Evolutionary conservation across 2,888 invertebrate species (phyloP).

Genomic region (Rhagium mordax): DNA sequence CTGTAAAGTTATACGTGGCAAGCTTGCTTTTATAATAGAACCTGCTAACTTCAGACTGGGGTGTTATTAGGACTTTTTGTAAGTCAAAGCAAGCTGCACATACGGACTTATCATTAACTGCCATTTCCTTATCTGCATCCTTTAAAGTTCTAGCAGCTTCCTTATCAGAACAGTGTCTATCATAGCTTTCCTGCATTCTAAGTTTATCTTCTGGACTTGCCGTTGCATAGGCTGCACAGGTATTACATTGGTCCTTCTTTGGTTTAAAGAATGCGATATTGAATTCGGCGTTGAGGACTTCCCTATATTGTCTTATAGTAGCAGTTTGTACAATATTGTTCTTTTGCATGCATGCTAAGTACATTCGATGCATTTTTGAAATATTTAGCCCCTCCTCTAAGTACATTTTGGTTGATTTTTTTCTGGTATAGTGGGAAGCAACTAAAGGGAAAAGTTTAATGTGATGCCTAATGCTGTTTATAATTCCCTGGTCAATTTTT

Average conservation of each 20-base stretch:
- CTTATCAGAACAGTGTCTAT: conserved; percentile 9
- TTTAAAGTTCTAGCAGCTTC: conserved; percentile 25
- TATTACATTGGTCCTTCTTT: conserved; percentile 12
- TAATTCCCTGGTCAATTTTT: conserved; percentile 10
- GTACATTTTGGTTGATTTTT: too few relatives aligned
- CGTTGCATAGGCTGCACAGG: neutral
- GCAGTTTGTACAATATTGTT: neutral
- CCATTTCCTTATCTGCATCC: conserved; percentile 23
- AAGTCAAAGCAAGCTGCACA: conserved; percentile 36
- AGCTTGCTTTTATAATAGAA: conserved; percentile 38
- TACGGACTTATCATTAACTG: conserved; percentile 22
- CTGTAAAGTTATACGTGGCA: conserved; percentile 33
- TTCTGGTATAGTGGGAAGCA: too few relatives aligned
- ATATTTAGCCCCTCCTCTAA: too few relatives aligned
- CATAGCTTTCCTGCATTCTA: conserved; percentile 9
- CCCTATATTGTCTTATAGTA: conserved; percentile 3
- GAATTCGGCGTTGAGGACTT: neutral
- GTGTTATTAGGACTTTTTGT: conserved; percentile 9
- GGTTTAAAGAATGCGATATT: conserved; percentile 6
- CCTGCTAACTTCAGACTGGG: conserved; percentile 17
- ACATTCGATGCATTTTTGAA: too few relatives aligned
- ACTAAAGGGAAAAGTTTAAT: too few relatives aligned
- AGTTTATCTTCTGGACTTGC: conserved; percentile 8
- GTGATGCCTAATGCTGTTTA: conserved; percentile 1
- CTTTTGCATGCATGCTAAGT: too few relatives aligned